These are phyloP conservation scores for Lamellibrachia luymesi DNA, from an alignment of 1,140 invertebrate species.

Conservation along the genomic window DNA sequence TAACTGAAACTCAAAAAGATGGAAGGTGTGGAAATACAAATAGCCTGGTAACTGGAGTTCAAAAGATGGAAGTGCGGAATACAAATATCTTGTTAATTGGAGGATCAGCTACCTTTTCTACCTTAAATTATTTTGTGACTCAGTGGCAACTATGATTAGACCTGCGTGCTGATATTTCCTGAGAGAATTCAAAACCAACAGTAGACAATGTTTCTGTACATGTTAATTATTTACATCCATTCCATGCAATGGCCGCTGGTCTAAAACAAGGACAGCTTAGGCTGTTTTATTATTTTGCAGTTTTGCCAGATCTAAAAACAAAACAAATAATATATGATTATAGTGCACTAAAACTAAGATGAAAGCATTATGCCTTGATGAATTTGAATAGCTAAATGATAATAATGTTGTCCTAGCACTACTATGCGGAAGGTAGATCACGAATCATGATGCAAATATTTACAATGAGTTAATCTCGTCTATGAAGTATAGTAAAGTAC, in stretches of 20 bases:
- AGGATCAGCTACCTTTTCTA: neutral
- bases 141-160: neutral
- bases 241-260: neutral
- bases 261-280: neutral
- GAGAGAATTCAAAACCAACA: neutral
- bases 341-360: neutral
- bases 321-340: neutral
- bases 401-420: neutral
- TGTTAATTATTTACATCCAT: conserved; percentile 1
- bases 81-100: neutral
- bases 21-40: neutral
- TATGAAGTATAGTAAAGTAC: neutral
- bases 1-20: neutral
- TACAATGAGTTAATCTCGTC: neutral
- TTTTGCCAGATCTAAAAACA: neutral
- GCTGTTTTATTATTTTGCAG: neutral
- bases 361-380: neutral
- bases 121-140: neutral
- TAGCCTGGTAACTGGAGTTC: neutral
- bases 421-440: neutral
- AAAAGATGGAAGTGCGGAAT: neutral
- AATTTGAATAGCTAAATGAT: neutral
- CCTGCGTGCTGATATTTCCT: neutral
- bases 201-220: neutral
- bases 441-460: neutral